A percentile compares a stretch with the other conserved stretches of the same genome.
Conservation (phyloP, 92 coral and sea anemone genomes). For the Epizoanthus fatuus region DNA sequence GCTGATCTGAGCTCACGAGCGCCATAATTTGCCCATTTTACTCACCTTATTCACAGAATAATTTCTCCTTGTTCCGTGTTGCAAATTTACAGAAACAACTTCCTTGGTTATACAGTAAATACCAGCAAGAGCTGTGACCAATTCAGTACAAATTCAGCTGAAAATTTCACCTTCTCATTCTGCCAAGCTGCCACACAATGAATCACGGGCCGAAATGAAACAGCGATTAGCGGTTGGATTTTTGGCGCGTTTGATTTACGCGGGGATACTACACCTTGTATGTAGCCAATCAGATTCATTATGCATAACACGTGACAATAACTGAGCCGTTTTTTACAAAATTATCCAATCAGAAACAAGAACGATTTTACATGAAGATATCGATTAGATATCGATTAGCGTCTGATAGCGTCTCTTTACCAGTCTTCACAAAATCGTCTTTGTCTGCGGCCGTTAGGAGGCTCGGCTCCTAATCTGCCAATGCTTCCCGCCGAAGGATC, state of each 20-base stretch:
- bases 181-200: conserved; percentile 16
- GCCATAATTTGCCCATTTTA: conserved; percentile 7
- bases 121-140: conserved; percentile 30
- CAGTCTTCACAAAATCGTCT: conserved; percentile 23
- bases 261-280: conserved; percentile 82
- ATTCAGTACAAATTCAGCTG: conserved; percentile 28
- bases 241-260: conserved; percentile 99
- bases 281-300: conserved; percentile 74
- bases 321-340: conserved; percentile 23
- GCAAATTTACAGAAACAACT: background rate
- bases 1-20: background rate
- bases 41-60: conserved; percentile 31
- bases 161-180: conserved; percentile 55
- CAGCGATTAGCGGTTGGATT: conserved; percentile 80
- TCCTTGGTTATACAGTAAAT: background rate
- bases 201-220: background rate
- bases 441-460: conserved; percentile 11
- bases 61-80: background rate
- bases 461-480: conserved; percentile 79
- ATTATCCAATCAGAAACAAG: conserved; percentile 48
- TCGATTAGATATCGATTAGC: conserved; percentile 40
- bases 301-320: conserved; percentile 64
- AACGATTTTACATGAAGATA: background rate
- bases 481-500: conserved; percentile 76
- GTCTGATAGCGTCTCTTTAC: conserved; percentile 42